A percentile compares a stretch with the other conserved stretches of the same genome.
Conservation (phyloP, 2,888 invertebrate genomes). For the Eupithecia centaureata region DNA sequence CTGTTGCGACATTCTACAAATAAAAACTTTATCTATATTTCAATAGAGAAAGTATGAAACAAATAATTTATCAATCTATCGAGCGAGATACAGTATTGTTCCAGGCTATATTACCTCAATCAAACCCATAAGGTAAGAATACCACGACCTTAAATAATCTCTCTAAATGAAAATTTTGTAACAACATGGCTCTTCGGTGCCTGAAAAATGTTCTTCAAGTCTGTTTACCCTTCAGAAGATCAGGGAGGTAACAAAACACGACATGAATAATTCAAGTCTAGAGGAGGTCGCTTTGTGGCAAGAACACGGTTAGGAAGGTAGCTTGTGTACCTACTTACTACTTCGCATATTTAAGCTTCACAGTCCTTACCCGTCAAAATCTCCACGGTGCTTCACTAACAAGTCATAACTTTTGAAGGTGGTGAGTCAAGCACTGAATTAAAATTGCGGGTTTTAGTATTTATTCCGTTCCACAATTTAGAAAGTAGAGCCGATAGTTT, state of each 20-base stretch:
- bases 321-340: slow-evolving; percentile 37
- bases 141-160: background rate
- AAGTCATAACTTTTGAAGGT: too few species aligned
- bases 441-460: too few species aligned
- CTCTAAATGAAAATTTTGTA: background rate
- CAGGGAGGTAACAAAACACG: slow-evolving; percentile 53
- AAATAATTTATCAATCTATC: too few species aligned
- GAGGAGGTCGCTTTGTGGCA: slow-evolving; percentile 56
- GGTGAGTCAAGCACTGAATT: too few species aligned
- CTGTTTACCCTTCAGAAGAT: slow-evolving; percentile 22
- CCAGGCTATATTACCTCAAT: too few species aligned
- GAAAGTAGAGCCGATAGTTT: too few species aligned
- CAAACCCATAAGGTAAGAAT: too few species aligned
- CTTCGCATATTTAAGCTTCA: slow-evolving; percentile 11
- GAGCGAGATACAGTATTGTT: too few species aligned
- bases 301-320: slow-evolving; percentile 63
- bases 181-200: background rate
- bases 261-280: slow-evolving; percentile 64
- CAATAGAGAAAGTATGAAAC: too few species aligned
- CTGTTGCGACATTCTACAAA: too few species aligned
- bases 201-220: slow-evolving; percentile 8
- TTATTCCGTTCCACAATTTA: too few species aligned
- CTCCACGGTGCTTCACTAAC: background rate
- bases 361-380: background rate
- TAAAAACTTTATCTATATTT: too few species aligned